Base-by-base conservation (phyloP, 2,797 vertebrate species). In the Amazona ochrocephala region DNA sequence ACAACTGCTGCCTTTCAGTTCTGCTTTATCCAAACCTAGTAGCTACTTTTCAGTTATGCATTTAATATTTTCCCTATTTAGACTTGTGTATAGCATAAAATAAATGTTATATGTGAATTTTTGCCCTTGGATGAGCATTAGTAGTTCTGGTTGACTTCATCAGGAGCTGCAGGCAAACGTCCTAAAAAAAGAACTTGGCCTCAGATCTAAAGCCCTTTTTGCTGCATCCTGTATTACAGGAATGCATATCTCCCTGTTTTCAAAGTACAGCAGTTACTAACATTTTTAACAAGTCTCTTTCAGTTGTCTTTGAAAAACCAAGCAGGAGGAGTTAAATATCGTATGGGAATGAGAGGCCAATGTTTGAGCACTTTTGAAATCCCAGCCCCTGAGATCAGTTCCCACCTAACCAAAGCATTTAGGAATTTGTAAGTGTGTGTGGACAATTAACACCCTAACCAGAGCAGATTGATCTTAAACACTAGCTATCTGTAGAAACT, bases 101-200 rank as follows among this genome's bases (percentile, higher is more conserved):
- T 79, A 92, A 93, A 93, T 79, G 60, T 61, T 93, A 27, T 66
- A 91, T 91, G 85, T 93, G 76, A 94, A 82, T 79, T 90, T 94
- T 77, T 94, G 64, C 92, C 37, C 37, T 85, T 95, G 64, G 47
- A 64, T 90, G 84, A 84, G 17, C 66, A 68, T 71, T 23, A 67
- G 42, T 84, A 53, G 41, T 82, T 93, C 60, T 27, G 44, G 47
- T 91, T 95, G 85, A 84, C 62, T 97, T 94, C 88, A 86, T 44
- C 27, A 42, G 83, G 39, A 91, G 71, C 86, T 93, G 70, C 84
- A 84, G 88, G 88, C 86, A 86, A 84, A 37, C 23, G 71, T 67
- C 41, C 74, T 90, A 84, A 89, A 92, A 92, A 92, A 95, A 90
- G 61, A 94, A 77, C 48, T 87, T 89, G 78, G 23, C 78, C 62